Base-by-base conservation (phyloP, 2,797 vertebrate genomes). In the Distichodus sexfasciatus region DNA sequence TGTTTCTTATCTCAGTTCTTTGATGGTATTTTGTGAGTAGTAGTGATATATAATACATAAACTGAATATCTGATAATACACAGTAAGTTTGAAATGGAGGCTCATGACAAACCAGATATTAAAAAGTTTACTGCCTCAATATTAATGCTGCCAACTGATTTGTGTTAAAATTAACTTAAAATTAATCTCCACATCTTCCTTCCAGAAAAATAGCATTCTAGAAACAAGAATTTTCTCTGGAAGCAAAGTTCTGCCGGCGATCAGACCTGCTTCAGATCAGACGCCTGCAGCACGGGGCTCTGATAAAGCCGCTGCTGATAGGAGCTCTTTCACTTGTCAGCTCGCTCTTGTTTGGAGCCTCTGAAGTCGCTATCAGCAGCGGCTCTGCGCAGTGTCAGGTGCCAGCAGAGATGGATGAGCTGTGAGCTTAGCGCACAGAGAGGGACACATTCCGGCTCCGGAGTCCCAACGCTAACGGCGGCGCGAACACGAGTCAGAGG, bases 291-390 rank as follows among this genome's bases (percentile, higher is more conserved):
- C 75, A 61, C 79, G 53, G 8, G 28, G 12, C 6, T 3, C 66
- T 71, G 86, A 88, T 85, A 86, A 83, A 79, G 75, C 78, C 72
- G 66, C 72, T 77, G 83, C 81, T 87, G 87, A 88, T 83, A 86
- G 81, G 76, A 80, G 74, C 76, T 84, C 84, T 84, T 90, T 85
- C 43, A 83, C 80, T 74, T 82, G 85, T 85, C 87, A 83, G 76
- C 51, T 81, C 72, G 43, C 75, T 83, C 81, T 76, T 62, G 61
- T 74, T 82, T 72, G n/a, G 35, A 21, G 68, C 74, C 81, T 89
- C 84, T 85, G 84, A 88, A 83, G 74, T 44, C 62, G 58, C 79
- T 84, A 80, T 89, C 86, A 80, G 79, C 57, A 63, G 71, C 50
- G 62, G 64, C 57, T 48, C 89, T 91, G 89, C 80, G 71, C 62